Percentiles rank a stretch among this genome's conserved stretches.
Evolutionary conservation across 2,797 vertebrate genomes (phyloP).

Genomic region (Rachycentron canadum): DNA sequence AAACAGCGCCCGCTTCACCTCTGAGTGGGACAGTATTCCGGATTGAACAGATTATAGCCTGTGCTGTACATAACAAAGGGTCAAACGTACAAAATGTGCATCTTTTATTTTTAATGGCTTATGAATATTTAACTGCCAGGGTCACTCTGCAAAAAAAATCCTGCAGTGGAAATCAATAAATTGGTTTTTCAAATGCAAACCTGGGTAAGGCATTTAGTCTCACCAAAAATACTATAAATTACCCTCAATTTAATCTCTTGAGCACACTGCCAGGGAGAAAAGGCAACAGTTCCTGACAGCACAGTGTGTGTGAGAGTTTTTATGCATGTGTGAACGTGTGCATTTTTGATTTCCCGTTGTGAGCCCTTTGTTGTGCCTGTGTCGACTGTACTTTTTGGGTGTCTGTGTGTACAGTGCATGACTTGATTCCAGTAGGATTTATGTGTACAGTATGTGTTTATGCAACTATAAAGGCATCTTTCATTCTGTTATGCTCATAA

Average conservation of each 20-base stretch:
- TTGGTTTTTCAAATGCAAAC: conserved; percentile 78
- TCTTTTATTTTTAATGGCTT: conserved; percentile 86
- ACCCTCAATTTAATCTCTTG: conserved; percentile 78
- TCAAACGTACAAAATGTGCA: conserved; percentile 84
- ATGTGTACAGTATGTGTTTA: conserved; percentile 66
- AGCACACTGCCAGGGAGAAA: conserved; percentile 67
- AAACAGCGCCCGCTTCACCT: conserved; percentile 71
- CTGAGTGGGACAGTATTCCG: conserved; percentile 70
- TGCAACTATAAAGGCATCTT: conserved; percentile 72
- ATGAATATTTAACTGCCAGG: conserved; percentile 84
- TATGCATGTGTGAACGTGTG: conserved; percentile 40
- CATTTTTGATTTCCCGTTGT: conserved; percentile 51
- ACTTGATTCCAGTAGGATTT: conserved; percentile 66
- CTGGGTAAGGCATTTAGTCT: conserved; percentile 73
- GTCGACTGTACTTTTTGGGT: conserved; percentile 51
- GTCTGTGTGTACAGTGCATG: conserved; percentile 48
- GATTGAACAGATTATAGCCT: conserved; percentile 75
- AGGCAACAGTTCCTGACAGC: conserved; percentile 64
- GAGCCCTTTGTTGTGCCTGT: conserved; percentile 53
- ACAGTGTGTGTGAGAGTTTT: conserved; percentile 43
- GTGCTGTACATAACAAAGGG: conserved; percentile 72
- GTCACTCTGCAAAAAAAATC: conserved; percentile 71
- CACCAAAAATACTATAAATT: conserved; percentile 77
- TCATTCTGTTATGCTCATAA: conserved; percentile 81
- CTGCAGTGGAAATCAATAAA: conserved; percentile 81